phyloP scores from a whole-genome alignment of 2,113 vertebrate genomes.

The Macrotis lagotis region DNA sequence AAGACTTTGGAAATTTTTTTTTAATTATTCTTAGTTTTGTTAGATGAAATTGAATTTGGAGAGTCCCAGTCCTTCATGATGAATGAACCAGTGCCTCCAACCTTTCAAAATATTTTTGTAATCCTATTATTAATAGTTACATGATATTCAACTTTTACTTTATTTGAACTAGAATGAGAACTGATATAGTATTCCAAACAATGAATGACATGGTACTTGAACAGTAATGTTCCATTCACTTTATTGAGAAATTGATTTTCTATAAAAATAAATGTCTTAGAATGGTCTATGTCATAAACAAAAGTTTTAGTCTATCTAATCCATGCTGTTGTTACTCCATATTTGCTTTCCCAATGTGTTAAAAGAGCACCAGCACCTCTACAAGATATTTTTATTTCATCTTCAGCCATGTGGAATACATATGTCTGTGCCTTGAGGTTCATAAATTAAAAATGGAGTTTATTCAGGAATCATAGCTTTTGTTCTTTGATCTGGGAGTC shows the following conservation, averaged over 20 bases:
- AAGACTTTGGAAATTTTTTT: not conserved
- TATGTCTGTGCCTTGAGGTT: conserved; percentile 86
- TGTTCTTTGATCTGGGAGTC: conserved; percentile 87
- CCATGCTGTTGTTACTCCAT: conserved; percentile 51
- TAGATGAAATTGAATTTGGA: conserved; percentile 34
- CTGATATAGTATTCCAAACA: conserved; percentile 19
- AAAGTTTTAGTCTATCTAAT: conserved; percentile 65
- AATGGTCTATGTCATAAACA: conserved; percentile 65
- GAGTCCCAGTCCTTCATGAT: not conserved
- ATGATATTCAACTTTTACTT: not conserved
- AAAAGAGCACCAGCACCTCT: conserved; percentile 73
- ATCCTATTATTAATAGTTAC: not conserved
- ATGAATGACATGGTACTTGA: conserved; percentile 57
- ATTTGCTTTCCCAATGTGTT: conserved; percentile 69
- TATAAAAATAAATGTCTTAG: conserved; percentile 56
- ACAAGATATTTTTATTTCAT: conserved; percentile 86
- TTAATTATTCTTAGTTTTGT: conserved; percentile 51
- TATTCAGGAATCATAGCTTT: conserved; percentile 85
- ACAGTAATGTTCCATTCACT: conserved; percentile 56
- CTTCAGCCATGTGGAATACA: conserved; percentile 92
- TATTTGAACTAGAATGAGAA: conserved; percentile 44
- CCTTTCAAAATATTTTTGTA: conserved; percentile 58
- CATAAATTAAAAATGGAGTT: conserved; percentile 66
- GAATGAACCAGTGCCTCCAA: conserved; percentile 10
- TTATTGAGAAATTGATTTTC: conserved; percentile 61